Evolutionary conservation across 2,888 invertebrate genomes (phyloP), one percentile per base, ranked within the genome.

Genomic region (Smittia aterrima): DNA sequence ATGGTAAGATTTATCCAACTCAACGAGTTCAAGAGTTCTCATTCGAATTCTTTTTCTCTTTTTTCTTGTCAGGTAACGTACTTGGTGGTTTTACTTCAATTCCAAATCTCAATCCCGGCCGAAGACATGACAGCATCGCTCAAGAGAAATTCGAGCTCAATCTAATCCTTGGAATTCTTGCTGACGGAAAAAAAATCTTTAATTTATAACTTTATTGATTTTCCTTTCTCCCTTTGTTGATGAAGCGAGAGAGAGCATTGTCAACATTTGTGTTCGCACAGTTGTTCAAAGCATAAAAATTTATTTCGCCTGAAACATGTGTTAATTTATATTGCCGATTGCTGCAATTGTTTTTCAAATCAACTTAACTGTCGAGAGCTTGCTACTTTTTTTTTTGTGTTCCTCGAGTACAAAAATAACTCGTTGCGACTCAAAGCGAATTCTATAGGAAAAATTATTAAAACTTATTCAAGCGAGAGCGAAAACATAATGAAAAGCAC

Each of bases 1-100:
- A 53, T 47, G 41, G 53, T 68, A 68, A 68, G 16, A 38, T 58
- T 58, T 58, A 2, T 18, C 11, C 47, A 38, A 7, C 13, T 47
- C 38, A 89, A 90, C 88, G 89, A 89, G 90, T 89, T 89, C 89
- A 89, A n/a, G n/a, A n/a, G n/a, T n/a, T n/a, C n/a, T n/a, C n/a
- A n/a, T n/a, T 38, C 6, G 38, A 38, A 38, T 38, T 38, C 11
- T 11, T 11, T 11, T 7, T 38, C 38, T 38, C 38, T n/a, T n/a
- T n/a, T n/a, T n/a, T n/a, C n/a, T n/a, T n/a, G n/a, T 7, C 18
- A 58, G 91, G 90, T 90, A 38, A 91, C 91, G 0, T 91, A 91
- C 81, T 81, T 91, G 76, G 90, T 91, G 18, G 91, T 91, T 27
- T 80, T 91, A 75, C 83, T 91, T 53, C 91, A 91, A 80, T 91